Evolutionary conservation across 1,140 invertebrate genomes (phyloP), one percentile per base, ranked within the genome.

Genomic region (Agrypnia vestita): DNA sequence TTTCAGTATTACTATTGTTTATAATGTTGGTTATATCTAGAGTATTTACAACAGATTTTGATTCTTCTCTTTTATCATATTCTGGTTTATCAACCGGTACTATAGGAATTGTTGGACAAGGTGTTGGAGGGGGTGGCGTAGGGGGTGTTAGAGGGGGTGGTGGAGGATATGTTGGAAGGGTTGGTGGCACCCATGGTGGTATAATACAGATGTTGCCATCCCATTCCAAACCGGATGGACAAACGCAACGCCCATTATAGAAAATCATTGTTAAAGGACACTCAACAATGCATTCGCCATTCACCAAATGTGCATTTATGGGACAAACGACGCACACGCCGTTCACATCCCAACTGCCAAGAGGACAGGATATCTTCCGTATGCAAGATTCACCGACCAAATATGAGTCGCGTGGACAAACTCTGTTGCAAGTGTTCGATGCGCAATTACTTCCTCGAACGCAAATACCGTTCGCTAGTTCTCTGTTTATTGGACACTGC

Each of bases 1-100:
- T 74, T 17, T 44, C 55, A 44, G 17, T 17, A 25, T 74, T 74
- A 9, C 21, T 59, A 17, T 44, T 56, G 13, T 56, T 74, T 11
- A 59, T 53, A 12, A 74, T 12, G 21, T 35, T 35, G 25, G 25
- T 35, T 35, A 35, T 35, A 35, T 35, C n/a, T n/a, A n/a, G n/a
- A n/a, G 56, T 74, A 13, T 74, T 74, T n/a, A 74, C 46, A 11
- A 35, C 25, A 35, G 15, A 15, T 56, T 74, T 74, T 4, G 1
- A 1, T 35, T 35, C 6, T 35, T 35, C 25, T 35, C n/a, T n/a
- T n/a, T n/a, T n/a, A n/a, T n/a, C n/a, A n/a, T n/a, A n/a, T n/a
- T n/a, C n/a, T n/a, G n/a, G n/a, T n/a, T n/a, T n/a, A n/a, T n/a
- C n/a, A n/a, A n/a, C n/a, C n/a, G n/a, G n/a, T n/a, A n/a, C n/a